A percentile compares a stretch with the other conserved stretches of the same genome.
Conservation (phyloP, 2,113 vertebrate genomes). For the Alouatta palliata region DNA sequence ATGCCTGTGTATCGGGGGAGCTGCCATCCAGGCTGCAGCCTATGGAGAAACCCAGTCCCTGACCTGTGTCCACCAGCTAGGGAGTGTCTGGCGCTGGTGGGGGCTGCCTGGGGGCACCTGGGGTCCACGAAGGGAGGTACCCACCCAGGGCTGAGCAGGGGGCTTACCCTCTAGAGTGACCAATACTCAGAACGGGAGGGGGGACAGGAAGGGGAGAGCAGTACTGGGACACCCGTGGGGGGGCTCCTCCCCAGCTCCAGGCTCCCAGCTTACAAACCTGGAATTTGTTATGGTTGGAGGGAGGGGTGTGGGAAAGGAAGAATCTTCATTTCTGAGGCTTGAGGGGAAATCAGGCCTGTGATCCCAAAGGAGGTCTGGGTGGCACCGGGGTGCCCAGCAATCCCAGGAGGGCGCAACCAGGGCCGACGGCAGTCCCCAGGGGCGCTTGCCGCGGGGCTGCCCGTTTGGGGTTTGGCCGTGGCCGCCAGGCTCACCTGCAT, state of each 20-base stretch:
- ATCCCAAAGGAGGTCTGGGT: neutral
- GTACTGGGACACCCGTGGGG: neutral
- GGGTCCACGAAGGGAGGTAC: neutral
- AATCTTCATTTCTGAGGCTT: neutral
- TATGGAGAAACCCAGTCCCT: neutral
- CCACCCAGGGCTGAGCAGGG: neutral
- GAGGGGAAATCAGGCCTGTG: neutral
- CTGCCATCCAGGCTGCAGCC: neutral
- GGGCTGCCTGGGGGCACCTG: neutral
- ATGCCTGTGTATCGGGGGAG: neutral
- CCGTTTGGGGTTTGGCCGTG: neutral
- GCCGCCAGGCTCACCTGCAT: constrained; percentile 79
- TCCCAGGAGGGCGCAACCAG: neutral
- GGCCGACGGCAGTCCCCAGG: neutral
- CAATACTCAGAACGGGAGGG: neutral
- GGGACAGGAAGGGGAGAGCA: neutral
- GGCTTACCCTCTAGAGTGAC: neutral
- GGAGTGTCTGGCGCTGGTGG: neutral
- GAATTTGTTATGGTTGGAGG: neutral
- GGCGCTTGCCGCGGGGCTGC: neutral
- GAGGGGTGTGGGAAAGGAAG: neutral
- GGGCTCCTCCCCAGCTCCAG: neutral
- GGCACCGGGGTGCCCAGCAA: neutral
- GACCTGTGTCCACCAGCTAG: neutral
- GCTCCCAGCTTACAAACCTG: neutral